These are phyloP conservation scores for Ceratina japonica DNA, from an alignment of 1,140 invertebrate species.

Conservation along the genomic window DNA sequence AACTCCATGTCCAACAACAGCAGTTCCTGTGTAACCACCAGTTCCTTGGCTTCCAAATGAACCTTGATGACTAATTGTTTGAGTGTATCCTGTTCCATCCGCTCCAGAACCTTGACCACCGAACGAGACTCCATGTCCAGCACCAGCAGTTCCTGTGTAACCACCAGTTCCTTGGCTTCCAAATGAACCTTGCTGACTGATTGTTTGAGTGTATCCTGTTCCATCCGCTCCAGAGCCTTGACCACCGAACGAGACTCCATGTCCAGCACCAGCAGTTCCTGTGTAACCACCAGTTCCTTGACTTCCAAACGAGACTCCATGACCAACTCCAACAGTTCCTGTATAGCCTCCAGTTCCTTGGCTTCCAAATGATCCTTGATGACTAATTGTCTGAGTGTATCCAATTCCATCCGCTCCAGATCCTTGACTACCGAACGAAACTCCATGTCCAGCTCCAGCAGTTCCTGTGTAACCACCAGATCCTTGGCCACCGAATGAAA, in stretches of 20 bases:
- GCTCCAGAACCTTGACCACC: constrained; percentile 4
- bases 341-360: no score
- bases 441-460: background rate
- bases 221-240: constrained; percentile 9
- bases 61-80: background rate
- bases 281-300: background rate
- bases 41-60: background rate
- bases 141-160: background rate
- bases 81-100: constrained; percentile 8
- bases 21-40: background rate
- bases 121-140: background rate
- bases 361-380: background rate
- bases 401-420: constrained; percentile 17
- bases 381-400: background rate
- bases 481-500: background rate
- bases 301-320: background rate
- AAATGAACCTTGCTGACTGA: background rate
- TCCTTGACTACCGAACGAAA: background rate
- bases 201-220: background rate
- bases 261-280: background rate
- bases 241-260: background rate
- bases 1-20: background rate
- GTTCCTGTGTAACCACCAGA: background rate
- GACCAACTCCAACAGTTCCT: background rate
- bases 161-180: background rate